Conservation (phyloP, 37 sponge, comb jelly and placozoan species). For the Sycon ciliatum region DNA sequence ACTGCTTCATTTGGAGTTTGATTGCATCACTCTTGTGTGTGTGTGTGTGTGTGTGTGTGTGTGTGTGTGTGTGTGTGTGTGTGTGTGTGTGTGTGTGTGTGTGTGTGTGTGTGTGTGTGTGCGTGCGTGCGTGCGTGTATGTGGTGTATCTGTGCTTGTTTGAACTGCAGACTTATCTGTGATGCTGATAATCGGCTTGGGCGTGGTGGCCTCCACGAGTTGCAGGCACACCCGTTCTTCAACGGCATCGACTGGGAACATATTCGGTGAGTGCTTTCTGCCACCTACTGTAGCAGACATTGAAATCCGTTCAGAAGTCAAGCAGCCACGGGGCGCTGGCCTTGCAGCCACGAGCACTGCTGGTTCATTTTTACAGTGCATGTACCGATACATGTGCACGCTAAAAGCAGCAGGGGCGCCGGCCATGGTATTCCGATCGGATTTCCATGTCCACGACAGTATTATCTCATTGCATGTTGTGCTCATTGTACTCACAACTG, state of each 20-base stretch:
- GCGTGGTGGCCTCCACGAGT: conserved; percentile 36
- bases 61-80: conserved; percentile 12
- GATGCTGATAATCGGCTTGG: conserved; percentile 15
- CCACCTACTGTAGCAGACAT: not conserved
- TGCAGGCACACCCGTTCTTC: conserved; percentile 76
- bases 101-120: conserved; percentile 14
- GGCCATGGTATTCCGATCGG: too few species aligned
- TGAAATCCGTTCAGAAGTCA: too few species aligned
- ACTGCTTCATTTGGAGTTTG: too few species aligned
- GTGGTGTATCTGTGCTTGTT: not conserved
- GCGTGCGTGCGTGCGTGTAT: not conserved
- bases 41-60: conserved; percentile 20
- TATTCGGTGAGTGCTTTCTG: conserved; percentile 41
- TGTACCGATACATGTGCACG: too few species aligned
- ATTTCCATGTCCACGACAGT: too few species aligned
- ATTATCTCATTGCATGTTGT: too few species aligned
- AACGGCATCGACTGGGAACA: conserved; percentile 85
- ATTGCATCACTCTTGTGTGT: too few species aligned
- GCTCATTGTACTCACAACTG: too few species aligned
- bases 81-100: conserved; percentile 14
- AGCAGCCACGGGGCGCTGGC: too few species aligned
- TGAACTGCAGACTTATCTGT: not conserved
- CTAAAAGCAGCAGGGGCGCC: too few species aligned
- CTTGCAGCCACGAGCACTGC: too few species aligned
- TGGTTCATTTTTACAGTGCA: too few species aligned